These are phyloP conservation scores for Thaumatotibia leucotreta DNA, from an alignment of 1,140 invertebrate genomes.

Conservation along the genomic window DNA sequence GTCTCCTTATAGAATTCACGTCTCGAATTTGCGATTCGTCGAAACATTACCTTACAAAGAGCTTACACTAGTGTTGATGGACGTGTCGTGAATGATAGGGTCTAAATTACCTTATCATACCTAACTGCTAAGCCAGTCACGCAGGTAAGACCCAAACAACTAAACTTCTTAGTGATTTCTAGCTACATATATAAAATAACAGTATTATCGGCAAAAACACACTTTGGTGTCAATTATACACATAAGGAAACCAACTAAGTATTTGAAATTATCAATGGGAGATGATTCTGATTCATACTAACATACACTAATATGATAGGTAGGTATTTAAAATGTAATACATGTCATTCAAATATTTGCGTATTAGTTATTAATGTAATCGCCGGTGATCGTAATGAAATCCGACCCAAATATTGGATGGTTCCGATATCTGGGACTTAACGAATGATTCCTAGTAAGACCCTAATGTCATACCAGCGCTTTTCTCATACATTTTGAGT, in stretches of 20 bases:
- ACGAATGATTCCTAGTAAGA: too few species aligned
- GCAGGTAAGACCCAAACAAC: background rate
- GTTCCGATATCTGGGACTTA: too few species aligned
- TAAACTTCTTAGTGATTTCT: background rate
- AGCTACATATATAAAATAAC: background rate
- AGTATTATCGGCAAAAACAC: background rate
- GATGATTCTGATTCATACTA: background rate
- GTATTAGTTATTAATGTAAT: too few species aligned
- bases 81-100: conserved; percentile 4
- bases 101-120: conserved; percentile 5
- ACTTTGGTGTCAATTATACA: background rate
- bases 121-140: background rate
- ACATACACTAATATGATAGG: too few species aligned
- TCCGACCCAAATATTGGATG: too few species aligned
- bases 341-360: too few species aligned
- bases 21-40: background rate
- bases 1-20: background rate
- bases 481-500: too few species aligned
- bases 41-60: background rate
- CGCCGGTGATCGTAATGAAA: too few species aligned
- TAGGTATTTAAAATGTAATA: too few species aligned
- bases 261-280: background rate
- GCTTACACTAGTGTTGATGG: background rate
- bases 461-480: too few species aligned
- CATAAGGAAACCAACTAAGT: background rate